These are phyloP conservation scores for Selenia dentaria DNA, from an alignment of 2,888 invertebrate genomes.

Conservation along the genomic window DNA sequence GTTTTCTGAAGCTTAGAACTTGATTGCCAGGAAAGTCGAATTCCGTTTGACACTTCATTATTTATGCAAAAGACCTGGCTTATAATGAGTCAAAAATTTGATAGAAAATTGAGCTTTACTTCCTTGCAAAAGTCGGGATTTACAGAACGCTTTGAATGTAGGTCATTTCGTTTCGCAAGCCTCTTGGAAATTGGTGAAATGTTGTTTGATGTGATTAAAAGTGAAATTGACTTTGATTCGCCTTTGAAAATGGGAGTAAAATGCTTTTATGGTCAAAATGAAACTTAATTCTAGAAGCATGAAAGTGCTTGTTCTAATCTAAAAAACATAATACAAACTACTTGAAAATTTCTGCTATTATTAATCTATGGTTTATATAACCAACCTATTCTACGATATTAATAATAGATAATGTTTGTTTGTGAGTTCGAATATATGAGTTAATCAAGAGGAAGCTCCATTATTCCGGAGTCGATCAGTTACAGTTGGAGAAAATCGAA, in stretches of 20 bases:
- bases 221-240: neutral
- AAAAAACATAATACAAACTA: too few relatives aligned
- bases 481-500: too few relatives aligned
- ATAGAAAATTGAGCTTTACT: slow-evolving; percentile 21
- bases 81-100: slow-evolving; percentile 21
- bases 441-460: too few relatives aligned
- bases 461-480: too few relatives aligned
- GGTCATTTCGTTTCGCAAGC: slow-evolving; percentile 14
- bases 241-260: neutral
- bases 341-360: too few relatives aligned
- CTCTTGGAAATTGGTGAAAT: slow-evolving; percentile 5
- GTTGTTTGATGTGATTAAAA: slow-evolving; percentile 10
- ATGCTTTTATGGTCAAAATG: neutral
- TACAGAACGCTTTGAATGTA: slow-evolving; percentile 9
- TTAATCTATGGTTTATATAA: too few relatives aligned
- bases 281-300: too few relatives aligned
- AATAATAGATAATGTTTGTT: too few relatives aligned
- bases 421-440: too few relatives aligned
- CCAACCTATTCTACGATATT: too few relatives aligned
- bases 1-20: slow-evolving; percentile 13
- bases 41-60: slow-evolving; percentile 24
- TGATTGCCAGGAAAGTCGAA: slow-evolving; percentile 26
- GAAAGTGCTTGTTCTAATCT: too few relatives aligned
- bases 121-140: slow-evolving; percentile 4
- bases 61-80: slow-evolving; percentile 22